Evolutionary conservation across 2,888 invertebrate genomes (phyloP), one percentile per base, ranked within the genome.

Genomic region (Bimastos eiseni): DNA sequence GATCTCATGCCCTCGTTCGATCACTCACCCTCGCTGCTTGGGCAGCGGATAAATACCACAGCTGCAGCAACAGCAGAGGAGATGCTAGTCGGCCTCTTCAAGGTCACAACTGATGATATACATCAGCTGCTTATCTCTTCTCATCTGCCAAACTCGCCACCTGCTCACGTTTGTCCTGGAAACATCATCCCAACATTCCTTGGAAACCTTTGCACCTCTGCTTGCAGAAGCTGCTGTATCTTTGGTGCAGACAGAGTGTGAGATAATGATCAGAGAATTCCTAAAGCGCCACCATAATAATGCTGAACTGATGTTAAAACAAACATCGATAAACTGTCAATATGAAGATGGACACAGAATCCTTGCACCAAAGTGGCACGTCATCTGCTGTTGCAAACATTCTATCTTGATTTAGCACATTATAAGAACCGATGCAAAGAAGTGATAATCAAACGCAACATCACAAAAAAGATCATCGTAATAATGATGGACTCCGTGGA

Each of bases 41-140:
- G 70, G 70, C 70, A 70, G 70, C 17, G 3, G 70, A 70, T 70
- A 70, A 70, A 70, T n/a, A 70, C 70, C 70, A 70, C 30, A n/a
- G 70, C 70, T n/a, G 13, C 70, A 30, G 70, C 49, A n/a, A n/a
- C 41, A 70, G 70, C 30, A 8, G 70, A n/a, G 70, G 11, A 70
- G 70, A 19, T 21, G n/a, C 70, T 70, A 30, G 70, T 70, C 70
- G 3, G n/a, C 70, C 70, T 70, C 11, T n/a, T 30, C 70, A 70
- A n/a, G 70, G n/a, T 70, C 70, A 70, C 30, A 30, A 70, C n/a
- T 8, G 30, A 70, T 1, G 70, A 70, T n/a, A n/a, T n/a, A 15
- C n/a, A n/a, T 70, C 70, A 70, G 70, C 70, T 70, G 70, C n/a
- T 70, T 70, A 70, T 70, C n/a, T 70, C 70, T 70, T 70, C n/a